Evolutionary conservation across 2,888 invertebrate genomes (phyloP).

Genomic region (Cantharis lateralis): DNA sequence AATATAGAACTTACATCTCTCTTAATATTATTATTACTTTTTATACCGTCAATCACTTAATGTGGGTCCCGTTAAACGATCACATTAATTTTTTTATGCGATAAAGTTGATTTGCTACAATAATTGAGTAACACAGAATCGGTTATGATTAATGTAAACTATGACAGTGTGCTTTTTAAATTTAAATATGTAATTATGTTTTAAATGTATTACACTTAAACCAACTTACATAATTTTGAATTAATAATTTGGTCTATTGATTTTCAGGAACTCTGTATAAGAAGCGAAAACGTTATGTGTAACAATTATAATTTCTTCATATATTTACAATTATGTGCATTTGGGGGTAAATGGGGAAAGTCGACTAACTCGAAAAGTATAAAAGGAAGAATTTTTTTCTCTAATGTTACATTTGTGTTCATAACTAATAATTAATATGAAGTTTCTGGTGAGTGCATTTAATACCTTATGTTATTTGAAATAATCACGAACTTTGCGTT

Average conservation of each 20-base stretch:
- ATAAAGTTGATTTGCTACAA: not conserved
- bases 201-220: not conserved
- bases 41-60: not conserved
- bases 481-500: not conserved
- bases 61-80: not conserved
- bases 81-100: not conserved
- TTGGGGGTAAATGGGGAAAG: slow-evolving; percentile 24
- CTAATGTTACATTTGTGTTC: not conserved
- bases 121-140: not conserved
- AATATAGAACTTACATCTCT: too few relatives aligned
- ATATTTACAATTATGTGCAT: slow-evolving; percentile 1
- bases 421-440: not conserved
- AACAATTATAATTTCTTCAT: slow-evolving; percentile 12
- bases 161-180: not conserved
- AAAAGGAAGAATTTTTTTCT: not conserved
- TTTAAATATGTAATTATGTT: not conserved
- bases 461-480: not conserved
- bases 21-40: not conserved
- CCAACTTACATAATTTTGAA: not conserved
- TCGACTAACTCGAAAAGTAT: not conserved
- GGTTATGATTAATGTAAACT: not conserved
- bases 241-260: not conserved
- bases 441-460: not conserved
- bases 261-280: not conserved
- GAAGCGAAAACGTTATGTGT: slow-evolving; percentile 1